A percentile compares a stretch with the other conserved stretches of the same genome.
Conservation (phyloP, 2,888 invertebrate genomes). For the Labia minor region DNA sequence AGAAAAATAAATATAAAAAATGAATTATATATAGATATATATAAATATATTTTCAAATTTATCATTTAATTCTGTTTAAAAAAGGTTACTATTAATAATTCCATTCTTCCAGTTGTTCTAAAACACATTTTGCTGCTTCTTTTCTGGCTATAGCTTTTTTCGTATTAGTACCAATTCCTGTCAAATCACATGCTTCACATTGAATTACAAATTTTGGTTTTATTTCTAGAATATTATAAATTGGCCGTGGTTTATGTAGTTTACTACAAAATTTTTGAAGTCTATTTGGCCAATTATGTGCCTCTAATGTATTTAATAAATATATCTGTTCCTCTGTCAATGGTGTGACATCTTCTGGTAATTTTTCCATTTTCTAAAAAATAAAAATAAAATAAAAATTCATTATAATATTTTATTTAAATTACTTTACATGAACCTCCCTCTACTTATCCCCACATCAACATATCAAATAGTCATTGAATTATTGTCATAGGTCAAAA, state of each 20-base stretch:
- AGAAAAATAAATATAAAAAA: no score
- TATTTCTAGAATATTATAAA: neutral
- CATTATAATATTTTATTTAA: neutral
- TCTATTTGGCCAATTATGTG: neutral
- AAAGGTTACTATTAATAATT: neutral
- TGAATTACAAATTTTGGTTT: neutral
- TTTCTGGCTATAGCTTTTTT: neutral
- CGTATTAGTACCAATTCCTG: neutral
- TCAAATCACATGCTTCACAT: neutral
- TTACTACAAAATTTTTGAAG: neutral
- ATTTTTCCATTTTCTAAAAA: neutral
- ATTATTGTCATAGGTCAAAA: no score
- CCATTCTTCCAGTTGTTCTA: constrained; percentile 3
- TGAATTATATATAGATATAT: no score
- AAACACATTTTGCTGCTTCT: neutral
- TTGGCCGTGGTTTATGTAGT: neutral
- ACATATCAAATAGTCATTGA: no score
- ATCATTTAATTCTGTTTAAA: no score
- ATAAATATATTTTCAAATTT: no score
- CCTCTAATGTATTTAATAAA: neutral
- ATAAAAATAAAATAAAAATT: neutral
- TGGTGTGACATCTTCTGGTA: neutral
- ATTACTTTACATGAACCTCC: no score
- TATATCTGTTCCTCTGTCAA: neutral
- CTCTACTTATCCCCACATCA: no score